A percentile compares a stretch with the other conserved stretches of the same genome.
phyloP scores from a whole-genome alignment of 1,140 invertebrate species.

The Tribolium madens region DNA sequence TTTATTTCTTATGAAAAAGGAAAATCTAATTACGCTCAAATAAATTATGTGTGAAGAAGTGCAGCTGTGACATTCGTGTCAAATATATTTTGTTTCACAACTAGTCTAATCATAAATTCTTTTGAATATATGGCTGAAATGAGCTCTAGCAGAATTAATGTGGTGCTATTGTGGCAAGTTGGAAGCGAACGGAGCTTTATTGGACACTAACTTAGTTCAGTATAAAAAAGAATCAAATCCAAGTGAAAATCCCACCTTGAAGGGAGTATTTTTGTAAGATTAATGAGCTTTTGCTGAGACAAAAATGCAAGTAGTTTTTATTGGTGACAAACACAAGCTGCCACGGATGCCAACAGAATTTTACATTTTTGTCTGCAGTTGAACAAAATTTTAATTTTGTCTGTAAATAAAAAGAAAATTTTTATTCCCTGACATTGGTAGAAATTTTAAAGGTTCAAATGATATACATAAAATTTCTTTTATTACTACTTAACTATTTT shows the following conservation, averaged over 20 bases:
- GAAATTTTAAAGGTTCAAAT: too few species aligned
- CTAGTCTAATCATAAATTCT: not conserved
- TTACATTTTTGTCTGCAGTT: too few species aligned
- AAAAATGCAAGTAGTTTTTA: not conserved
- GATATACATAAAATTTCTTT: too few species aligned
- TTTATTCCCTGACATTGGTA: too few species aligned
- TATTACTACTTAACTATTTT: not conserved
- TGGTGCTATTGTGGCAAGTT: too few species aligned
- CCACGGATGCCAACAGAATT: too few species aligned
- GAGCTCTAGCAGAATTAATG: too few species aligned
- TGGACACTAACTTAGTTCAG: not conserved
- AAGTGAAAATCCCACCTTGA: too few species aligned
- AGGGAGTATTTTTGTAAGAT: too few species aligned
- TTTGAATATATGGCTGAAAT: not conserved
- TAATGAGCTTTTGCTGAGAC: not conserved
- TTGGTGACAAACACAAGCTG: too few species aligned
- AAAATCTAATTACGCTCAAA: not conserved
- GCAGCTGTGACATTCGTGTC: not conserved
- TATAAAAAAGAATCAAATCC: not conserved
- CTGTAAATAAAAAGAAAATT: too few species aligned
- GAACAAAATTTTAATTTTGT: too few species aligned
- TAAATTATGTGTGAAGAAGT: not conserved
- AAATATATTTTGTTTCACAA: not conserved
- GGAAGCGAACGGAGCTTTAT: not conserved
- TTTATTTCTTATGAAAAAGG: not conserved